phyloP scores from a whole-genome alignment of 2,797 vertebrate genomes.

The Sparus aurata region DNA sequence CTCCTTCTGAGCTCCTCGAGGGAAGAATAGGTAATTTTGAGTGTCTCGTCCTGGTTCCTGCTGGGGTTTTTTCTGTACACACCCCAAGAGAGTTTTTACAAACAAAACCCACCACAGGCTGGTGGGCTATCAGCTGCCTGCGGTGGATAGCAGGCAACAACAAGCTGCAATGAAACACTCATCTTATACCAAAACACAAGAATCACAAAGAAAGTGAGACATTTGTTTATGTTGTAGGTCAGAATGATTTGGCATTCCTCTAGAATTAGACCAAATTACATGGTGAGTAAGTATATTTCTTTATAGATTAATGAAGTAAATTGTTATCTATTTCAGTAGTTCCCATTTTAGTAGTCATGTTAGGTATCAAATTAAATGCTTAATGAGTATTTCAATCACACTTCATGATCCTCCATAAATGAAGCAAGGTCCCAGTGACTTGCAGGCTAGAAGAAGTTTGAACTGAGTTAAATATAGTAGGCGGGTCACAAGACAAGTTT shows the following conservation, averaged over 20 bases:
- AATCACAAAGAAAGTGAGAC: not conserved
- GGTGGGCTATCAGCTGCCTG: not conserved
- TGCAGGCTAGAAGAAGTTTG: not conserved
- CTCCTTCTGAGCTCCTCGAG: slow-evolving; percentile 6
- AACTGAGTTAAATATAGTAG: not conserved
- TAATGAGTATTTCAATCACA: not conserved
- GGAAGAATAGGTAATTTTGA: not conserved
- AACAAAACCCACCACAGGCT: not conserved
- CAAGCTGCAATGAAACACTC: not conserved
- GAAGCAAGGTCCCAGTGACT: not conserved
- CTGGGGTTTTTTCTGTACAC: slow-evolving; percentile 22
- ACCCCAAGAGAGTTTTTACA: not conserved
- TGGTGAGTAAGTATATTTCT: not conserved
- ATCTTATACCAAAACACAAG: not conserved
- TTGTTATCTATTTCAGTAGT: not conserved
- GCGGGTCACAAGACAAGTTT: not conserved
- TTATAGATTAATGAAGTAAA: not conserved
- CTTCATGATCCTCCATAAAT: not conserved
- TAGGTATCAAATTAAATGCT: not conserved
- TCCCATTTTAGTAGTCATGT: not conserved
- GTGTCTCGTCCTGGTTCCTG: slow-evolving; percentile 12
- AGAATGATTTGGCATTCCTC: not conserved
- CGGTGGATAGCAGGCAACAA: not conserved
- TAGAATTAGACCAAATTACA: not conserved
- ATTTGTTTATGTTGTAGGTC: not conserved